These are phyloP conservation scores for Perdita meconis DNA, from an alignment of 2,888 invertebrate species.

Conservation along the genomic window DNA sequence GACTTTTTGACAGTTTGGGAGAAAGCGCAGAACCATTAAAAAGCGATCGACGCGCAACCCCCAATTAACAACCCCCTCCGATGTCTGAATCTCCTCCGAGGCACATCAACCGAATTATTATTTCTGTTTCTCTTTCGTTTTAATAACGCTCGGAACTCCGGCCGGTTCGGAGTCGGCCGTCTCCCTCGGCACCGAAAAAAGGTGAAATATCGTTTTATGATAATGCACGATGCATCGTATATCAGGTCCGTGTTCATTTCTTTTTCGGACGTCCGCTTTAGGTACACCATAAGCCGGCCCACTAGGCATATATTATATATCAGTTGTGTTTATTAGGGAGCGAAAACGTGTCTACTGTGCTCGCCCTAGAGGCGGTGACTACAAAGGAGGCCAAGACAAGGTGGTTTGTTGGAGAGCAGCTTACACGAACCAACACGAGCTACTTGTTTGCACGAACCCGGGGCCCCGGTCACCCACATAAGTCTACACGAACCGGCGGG, in stretches of 20 bases:
- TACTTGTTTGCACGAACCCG: constrained; percentile 71
- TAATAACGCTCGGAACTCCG: constrained; percentile 18
- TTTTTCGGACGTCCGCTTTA: constrained; percentile 56
- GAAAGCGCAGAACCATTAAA: background rate
- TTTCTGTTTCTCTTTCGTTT: constrained; percentile 46
- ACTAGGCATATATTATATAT: constrained; percentile 69
- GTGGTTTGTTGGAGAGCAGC: constrained; percentile 71
- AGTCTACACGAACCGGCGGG: constrained; percentile 59
- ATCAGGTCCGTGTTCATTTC: constrained; percentile 48
- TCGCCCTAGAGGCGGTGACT: constrained; percentile 66
- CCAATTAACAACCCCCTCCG: constrained; percentile 34
- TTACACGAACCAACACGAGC: constrained; percentile 71
- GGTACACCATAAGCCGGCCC: constrained; percentile 41
- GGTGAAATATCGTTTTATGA: constrained; percentile 64
- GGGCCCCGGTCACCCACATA: constrained; percentile 60
- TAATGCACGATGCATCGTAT: constrained; percentile 57
- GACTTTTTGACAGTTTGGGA: background rate
- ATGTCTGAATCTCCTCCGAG: background rate
- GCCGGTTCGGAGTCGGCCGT: constrained; percentile 19
- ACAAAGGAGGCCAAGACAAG: constrained; percentile 69
- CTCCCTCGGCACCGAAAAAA: constrained; percentile 28
- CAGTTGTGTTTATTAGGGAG: constrained; percentile 71
- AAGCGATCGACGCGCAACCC: constrained; percentile 18
- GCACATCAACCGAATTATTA: constrained; percentile 32
- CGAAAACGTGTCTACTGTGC: constrained; percentile 71